Conservation (phyloP, 1,140 invertebrate genomes). For the Idris sp. region DNA sequence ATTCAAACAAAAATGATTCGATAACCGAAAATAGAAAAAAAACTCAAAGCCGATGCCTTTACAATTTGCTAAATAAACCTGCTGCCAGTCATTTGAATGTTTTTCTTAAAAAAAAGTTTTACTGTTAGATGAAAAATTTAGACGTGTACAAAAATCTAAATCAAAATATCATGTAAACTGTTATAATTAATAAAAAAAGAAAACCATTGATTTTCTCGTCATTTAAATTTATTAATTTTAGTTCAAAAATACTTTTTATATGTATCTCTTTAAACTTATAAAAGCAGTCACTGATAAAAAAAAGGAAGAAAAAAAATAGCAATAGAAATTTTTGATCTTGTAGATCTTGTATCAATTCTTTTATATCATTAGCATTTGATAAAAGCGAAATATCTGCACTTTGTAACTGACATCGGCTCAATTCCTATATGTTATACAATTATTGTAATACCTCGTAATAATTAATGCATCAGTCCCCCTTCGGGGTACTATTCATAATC, state of each 20-base stretch:
- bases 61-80: slow-evolving; percentile 30
- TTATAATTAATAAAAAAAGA: too few species aligned
- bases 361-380: slow-evolving; percentile 25
- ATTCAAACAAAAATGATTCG: slow-evolving; percentile 28
- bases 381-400: slow-evolving; percentile 29
- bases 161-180: too few species aligned
- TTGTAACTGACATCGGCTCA: slow-evolving; percentile 54
- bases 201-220: too few species aligned
- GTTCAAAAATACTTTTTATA: too few species aligned
- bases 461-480: slow-evolving; percentile 24
- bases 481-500: slow-evolving; percentile 46
- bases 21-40: slow-evolving; percentile 17
- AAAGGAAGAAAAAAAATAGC: slow-evolving; percentile 17
- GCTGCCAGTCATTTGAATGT: slow-evolving; percentile 32
- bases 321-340: slow-evolving; percentile 20
- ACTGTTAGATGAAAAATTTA: too few species aligned
- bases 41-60: slow-evolving; percentile 52
- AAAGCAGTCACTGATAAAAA: slow-evolving; percentile 3
- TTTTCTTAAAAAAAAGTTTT: too few species aligned
- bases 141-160: too few species aligned
- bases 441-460: slow-evolving; percentile 47
- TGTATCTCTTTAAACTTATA: too few species aligned
- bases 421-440: slow-evolving; percentile 54
- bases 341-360: slow-evolving; percentile 8
- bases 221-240: too few species aligned